These are phyloP conservation scores for Lerema accius DNA, from an alignment of 1,140 invertebrate genomes.

Conservation along the genomic window DNA sequence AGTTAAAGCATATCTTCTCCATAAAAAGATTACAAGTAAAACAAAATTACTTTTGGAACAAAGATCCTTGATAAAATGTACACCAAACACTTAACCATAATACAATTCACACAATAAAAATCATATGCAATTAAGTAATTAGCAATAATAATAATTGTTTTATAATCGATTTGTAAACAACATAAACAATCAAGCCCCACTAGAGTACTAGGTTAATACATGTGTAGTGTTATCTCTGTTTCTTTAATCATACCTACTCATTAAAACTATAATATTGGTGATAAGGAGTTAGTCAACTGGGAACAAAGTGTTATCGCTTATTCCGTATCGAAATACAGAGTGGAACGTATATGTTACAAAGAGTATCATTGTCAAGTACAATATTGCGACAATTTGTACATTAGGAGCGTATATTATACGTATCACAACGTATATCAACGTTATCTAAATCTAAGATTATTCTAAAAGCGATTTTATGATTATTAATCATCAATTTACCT, in stretches of 20 bases:
- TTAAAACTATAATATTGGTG: constrained; percentile 27
- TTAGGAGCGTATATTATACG: background rate
- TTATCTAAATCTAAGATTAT: background rate
- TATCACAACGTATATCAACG: background rate
- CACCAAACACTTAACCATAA: constrained; percentile 22
- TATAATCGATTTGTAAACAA: background rate
- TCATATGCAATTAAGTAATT: background rate
- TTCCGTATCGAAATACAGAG: constrained; percentile 15
- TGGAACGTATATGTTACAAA: background rate
- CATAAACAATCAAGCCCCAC: background rate
- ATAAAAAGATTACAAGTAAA: background rate
- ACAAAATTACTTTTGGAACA: constrained; percentile 9
- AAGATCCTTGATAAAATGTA: constrained; percentile 19
- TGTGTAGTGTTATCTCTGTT: background rate
- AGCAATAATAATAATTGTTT: background rate
- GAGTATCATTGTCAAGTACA: constrained; percentile 27
- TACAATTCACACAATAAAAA: constrained; percentile 6
- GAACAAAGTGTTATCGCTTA: constrained; percentile 39
- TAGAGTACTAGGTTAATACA: constrained; percentile 1
- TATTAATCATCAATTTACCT: constrained; percentile 63
- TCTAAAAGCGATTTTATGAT: constrained; percentile 5
- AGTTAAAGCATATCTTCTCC: constrained; percentile 1
- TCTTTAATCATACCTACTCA: background rate
- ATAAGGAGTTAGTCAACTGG: constrained; percentile 64
- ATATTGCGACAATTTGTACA: constrained; percentile 9